Conservation (phyloP, 2,888 invertebrate species). For the Eudemis profundana region DNA sequence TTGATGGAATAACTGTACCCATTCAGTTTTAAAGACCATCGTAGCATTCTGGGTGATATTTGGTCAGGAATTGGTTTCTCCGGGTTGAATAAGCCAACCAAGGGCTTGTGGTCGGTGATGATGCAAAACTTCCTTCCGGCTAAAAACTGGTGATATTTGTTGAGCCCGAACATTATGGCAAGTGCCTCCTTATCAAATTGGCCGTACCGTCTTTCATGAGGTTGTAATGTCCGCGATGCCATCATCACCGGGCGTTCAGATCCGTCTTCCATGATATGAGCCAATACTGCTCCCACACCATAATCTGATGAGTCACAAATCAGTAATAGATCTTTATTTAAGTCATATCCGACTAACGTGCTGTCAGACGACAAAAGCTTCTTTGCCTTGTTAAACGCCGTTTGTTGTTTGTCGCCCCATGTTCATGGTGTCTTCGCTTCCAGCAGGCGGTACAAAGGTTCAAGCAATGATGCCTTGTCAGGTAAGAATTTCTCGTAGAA, state of each 20-base stretch:
- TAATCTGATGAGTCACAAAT: constrained; percentile 5
- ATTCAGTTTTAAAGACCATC: constrained; percentile 47
- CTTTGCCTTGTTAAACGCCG: constrained; percentile 1
- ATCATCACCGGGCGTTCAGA: constrained; percentile 44
- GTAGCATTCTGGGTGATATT: constrained; percentile 47
- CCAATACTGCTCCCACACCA: constrained; percentile 41
- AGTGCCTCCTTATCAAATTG: constrained; percentile 47
- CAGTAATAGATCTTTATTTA: not conserved
- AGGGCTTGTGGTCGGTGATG: constrained; percentile 47
- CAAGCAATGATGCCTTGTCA: constrained; percentile 47
- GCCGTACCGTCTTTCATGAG: constrained; percentile 44
- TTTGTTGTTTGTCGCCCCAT: too few species aligned
- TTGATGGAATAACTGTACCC: constrained; percentile 47
- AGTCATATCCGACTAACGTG: constrained; percentile 1
- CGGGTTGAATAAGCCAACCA: constrained; percentile 45
- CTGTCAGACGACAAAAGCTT: not conserved
- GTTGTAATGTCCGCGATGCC: constrained; percentile 43
- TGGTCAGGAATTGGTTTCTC: constrained; percentile 46
- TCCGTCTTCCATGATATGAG: constrained; percentile 43
- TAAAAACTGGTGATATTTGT: constrained; percentile 46
- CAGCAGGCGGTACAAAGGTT: constrained; percentile 47
- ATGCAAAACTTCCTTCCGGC: constrained; percentile 41
- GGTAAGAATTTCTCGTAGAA: constrained; percentile 45
- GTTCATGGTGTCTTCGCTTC: constrained; percentile 40
- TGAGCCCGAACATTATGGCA: constrained; percentile 47